Evolutionary conservation across 2,113 vertebrate species (phyloP).

Genomic region (Monopterus albus): DNA sequence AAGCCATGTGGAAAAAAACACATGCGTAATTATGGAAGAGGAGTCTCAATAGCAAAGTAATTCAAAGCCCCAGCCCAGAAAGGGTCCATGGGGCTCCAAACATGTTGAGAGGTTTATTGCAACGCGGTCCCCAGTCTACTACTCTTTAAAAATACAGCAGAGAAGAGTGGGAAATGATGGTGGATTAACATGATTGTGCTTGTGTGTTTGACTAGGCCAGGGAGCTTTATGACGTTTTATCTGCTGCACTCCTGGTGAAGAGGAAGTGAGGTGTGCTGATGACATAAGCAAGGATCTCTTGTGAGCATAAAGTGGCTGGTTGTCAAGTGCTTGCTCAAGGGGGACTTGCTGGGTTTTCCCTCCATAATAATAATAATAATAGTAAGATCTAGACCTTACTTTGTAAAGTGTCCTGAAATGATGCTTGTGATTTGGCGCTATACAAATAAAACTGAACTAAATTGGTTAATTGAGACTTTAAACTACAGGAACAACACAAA

Average conservation of each 20-base stretch:
- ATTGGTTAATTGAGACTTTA: no score
- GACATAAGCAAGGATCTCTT: constrained; percentile 74
- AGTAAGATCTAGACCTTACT: no score
- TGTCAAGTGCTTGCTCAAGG: no score
- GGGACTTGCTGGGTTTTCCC: no score
- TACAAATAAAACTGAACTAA: no score
- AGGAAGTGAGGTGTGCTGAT: constrained; percentile 76
- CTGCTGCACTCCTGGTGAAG: constrained; percentile 47
- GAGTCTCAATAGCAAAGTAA: constrained; percentile 69
- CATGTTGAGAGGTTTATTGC: constrained; percentile 76
- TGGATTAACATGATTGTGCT: constrained; percentile 70
- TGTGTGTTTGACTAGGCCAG: constrained; percentile 76
- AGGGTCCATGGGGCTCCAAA: constrained; percentile 58
- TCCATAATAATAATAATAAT: no score
- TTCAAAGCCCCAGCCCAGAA: constrained; percentile 66
- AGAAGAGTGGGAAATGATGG: constrained; percentile 67
- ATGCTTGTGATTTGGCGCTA: no score
- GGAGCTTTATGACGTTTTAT: constrained; percentile 59
- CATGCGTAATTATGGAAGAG: constrained; percentile 72
- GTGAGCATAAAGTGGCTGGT: constrained; percentile 73
- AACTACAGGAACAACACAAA: constrained; percentile 79
- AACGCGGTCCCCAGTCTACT: constrained; percentile 64
- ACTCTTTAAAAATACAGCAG: constrained; percentile 71
- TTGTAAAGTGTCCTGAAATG: no score
- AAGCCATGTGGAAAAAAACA: constrained; percentile 55